Percentiles rank a stretch among this genome's conserved stretches.
Evolutionary conservation across 2,113 vertebrate genomes (phyloP).

Genomic region (Mionectes macconnelli): DNA sequence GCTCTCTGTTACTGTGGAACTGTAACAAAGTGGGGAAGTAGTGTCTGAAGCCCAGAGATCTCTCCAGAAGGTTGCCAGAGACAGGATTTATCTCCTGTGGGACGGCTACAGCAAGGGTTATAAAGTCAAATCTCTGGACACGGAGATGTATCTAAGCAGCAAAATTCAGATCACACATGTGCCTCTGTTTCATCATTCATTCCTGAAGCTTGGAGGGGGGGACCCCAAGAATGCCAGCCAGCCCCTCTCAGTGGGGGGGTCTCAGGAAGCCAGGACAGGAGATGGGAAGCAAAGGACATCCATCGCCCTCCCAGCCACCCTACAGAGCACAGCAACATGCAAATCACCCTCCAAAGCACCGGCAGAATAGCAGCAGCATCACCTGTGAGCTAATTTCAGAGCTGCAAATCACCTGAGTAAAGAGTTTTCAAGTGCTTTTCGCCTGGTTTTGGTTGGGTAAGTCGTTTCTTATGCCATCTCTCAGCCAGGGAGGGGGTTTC

Average conservation of each 20-base stretch:
- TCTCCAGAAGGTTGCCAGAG: not conserved
- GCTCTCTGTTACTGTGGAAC: not conserved
- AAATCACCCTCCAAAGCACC: not conserved
- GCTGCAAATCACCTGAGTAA: not conserved
- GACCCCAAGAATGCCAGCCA: not conserved
- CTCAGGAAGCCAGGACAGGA: fast-evolving
- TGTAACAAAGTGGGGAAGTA: not conserved
- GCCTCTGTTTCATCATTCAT: not conserved
- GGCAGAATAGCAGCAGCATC: not conserved
- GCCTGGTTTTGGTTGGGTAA: not conserved
- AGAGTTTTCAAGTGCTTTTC: not conserved
- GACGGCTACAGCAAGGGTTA: not conserved
- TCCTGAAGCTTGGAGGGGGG: not conserved
- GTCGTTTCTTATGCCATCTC: not conserved
- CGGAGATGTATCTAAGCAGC: not conserved
- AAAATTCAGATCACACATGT: fast-evolving
- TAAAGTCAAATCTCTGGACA: not conserved
- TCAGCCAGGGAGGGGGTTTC: not conserved
- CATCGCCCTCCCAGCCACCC: fast-evolving
- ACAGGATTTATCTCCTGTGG: not conserved
- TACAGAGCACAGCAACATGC: not conserved
- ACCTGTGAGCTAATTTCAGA: not conserved
- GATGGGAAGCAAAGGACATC: not conserved
- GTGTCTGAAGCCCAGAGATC: not conserved
- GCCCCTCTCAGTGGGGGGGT: not conserved